Percentiles rank a stretch among this genome's conserved stretches.
Evolutionary conservation across 1,140 invertebrate species (phyloP).

Genomic region (Papilio machaon): DNA sequence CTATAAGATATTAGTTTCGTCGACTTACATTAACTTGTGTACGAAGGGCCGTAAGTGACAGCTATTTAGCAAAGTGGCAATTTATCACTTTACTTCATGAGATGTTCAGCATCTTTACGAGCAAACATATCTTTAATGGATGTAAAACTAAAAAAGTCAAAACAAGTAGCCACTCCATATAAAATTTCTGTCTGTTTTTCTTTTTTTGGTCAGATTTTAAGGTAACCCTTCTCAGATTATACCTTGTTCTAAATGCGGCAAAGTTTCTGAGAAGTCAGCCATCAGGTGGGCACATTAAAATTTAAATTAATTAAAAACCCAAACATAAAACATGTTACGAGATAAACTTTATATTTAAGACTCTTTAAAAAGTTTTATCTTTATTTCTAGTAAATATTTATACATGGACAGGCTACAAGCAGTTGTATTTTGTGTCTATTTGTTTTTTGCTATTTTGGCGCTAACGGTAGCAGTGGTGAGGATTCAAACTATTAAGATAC

Average conservation of each 20-base stretch:
- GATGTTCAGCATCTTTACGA: background rate
- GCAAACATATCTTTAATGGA: background rate
- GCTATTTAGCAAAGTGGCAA: background rate
- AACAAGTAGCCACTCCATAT: background rate
- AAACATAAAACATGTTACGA: conserved; percentile 11
- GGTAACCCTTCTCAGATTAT: conserved; percentile 26
- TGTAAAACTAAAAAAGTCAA: background rate
- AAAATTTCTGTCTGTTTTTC: background rate
- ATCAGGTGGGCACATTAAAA: conserved; percentile 1
- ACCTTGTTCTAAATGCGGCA: conserved; percentile 11
- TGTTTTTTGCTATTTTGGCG: too few species aligned
- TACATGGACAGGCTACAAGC: too few species aligned
- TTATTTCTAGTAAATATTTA: background rate
- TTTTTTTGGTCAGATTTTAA: background rate
- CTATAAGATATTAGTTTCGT: too few species aligned
- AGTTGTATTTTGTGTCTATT: too few species aligned
- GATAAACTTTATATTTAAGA: background rate
- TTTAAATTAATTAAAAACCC: conserved; percentile 7
- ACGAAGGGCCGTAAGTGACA: too few species aligned
- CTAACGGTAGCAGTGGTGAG: too few species aligned
- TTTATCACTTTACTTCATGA: background rate
- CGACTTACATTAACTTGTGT: too few species aligned
- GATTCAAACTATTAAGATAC: too few species aligned
- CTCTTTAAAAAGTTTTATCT: background rate
- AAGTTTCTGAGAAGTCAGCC: conserved; percentile 24